phyloP scores from a whole-genome alignment of 2,113 vertebrate genomes.

The Edolisoma coerulescens region DNA sequence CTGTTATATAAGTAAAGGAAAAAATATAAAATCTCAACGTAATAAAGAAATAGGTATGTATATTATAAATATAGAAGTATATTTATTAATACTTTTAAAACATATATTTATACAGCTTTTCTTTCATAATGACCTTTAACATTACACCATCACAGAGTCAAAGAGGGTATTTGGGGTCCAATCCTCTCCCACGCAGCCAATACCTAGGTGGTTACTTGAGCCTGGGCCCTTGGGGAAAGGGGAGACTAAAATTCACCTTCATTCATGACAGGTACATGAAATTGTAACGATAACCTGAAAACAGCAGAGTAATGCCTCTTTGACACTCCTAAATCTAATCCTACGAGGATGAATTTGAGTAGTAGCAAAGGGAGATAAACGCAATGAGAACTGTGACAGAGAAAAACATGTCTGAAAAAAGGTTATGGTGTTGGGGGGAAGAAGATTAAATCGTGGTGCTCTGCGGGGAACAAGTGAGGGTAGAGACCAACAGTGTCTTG shows the following conservation, averaged over 20 bases:
- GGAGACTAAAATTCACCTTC: background rate
- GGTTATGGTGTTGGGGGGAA: background rate
- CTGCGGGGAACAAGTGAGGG: fast-evolving
- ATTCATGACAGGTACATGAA: background rate
- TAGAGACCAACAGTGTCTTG: background rate
- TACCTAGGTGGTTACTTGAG: background rate
- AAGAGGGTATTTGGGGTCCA: background rate
- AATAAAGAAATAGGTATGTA: background rate
- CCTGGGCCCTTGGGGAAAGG: background rate
- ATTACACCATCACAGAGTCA: background rate
- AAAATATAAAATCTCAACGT: background rate
- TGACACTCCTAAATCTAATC: background rate
- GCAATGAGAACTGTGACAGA: background rate
- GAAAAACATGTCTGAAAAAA: background rate
- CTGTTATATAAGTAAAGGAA: background rate
- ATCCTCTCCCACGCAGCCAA: fast-evolving
- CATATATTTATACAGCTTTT: background rate
- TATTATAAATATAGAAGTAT: background rate
- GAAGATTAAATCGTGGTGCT: background rate
- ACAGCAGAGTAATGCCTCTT: background rate
- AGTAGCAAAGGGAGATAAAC: background rate
- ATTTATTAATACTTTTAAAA: background rate
- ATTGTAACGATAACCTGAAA: background rate
- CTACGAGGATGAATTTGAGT: background rate
- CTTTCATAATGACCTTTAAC: background rate